Evolutionary conservation across 2,113 vertebrate species (phyloP).

Genomic region (Zapornia atra): DNA sequence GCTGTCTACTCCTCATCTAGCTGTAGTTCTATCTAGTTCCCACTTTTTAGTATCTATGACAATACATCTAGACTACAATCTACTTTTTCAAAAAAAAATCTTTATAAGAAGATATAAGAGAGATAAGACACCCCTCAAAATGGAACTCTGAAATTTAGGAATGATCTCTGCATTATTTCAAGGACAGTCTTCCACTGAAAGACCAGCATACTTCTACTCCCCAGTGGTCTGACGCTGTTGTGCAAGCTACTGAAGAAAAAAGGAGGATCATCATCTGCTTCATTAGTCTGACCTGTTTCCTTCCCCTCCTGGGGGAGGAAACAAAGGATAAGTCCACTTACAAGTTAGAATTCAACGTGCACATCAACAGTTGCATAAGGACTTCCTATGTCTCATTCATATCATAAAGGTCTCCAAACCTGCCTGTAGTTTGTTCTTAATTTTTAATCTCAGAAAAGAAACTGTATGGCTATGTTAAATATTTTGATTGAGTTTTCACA

Average conservation of each 20-base stretch:
- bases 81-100: neutral
- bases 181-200: neutral
- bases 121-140: neutral
- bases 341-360: neutral
- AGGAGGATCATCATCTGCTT: neutral
- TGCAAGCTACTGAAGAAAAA: neutral
- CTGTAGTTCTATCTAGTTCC: neutral
- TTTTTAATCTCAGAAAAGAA: neutral
- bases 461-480: neutral
- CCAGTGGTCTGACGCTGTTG: neutral
- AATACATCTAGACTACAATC: neutral
- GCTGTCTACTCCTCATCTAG: neutral
- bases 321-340: neutral
- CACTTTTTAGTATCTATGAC: neutral
- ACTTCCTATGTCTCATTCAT: neutral
- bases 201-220: neutral
- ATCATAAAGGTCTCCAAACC: neutral
- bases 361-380: neutral
- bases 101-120: neutral
- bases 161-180: neutral
- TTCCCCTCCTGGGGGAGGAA: neutral
- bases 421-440: too few species aligned
- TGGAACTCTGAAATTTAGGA: neutral
- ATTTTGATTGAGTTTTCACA: neutral
- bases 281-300: neutral